Percentiles rank a stretch among this genome's conserved stretches.
These are phyloP conservation scores for Melanotaenia maccullochi DNA, from an alignment of 2,797 vertebrate genomes.

Conservation along the genomic window DNA sequence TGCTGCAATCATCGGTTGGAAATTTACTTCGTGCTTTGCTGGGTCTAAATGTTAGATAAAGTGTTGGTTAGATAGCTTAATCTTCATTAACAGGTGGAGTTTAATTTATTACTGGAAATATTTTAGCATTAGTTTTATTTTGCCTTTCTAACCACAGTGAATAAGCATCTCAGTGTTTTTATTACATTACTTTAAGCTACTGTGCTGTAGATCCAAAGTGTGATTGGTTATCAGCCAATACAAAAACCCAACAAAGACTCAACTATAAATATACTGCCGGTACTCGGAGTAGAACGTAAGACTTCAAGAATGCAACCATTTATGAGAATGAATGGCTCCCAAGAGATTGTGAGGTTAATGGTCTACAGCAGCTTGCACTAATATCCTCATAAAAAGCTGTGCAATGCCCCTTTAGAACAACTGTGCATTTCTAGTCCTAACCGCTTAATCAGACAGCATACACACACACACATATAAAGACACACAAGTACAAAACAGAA, in stretches of 20 bases:
- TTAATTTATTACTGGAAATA: neutral
- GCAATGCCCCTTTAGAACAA: constrained; percentile 41
- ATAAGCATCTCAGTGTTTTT: too few relatives aligned
- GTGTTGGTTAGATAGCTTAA: neutral
- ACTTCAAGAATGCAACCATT: too few relatives aligned
- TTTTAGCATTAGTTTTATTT: neutral
- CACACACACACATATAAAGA: constrained; percentile 8
- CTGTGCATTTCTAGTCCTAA: neutral
- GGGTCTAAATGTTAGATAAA: too few relatives aligned
- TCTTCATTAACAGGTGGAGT: neutral
- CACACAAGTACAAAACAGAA: constrained; percentile 2
- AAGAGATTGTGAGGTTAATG: neutral
- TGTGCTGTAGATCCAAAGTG: too few relatives aligned
- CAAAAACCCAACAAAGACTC: too few relatives aligned
- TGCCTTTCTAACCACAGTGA: neutral
- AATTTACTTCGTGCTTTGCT: too few relatives aligned
- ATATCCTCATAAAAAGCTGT: constrained; percentile 7
- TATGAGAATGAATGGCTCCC: neutral
- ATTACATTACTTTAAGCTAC: too few relatives aligned
- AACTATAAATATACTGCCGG: neutral
- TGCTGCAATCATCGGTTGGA: too few relatives aligned
- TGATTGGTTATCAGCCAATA: too few relatives aligned
- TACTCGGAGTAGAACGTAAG: neutral
- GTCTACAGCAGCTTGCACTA: neutral
- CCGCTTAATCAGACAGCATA: neutral